Base-by-base conservation (phyloP, 1,140 invertebrate species). In the Heliothis subflexa region DNA sequence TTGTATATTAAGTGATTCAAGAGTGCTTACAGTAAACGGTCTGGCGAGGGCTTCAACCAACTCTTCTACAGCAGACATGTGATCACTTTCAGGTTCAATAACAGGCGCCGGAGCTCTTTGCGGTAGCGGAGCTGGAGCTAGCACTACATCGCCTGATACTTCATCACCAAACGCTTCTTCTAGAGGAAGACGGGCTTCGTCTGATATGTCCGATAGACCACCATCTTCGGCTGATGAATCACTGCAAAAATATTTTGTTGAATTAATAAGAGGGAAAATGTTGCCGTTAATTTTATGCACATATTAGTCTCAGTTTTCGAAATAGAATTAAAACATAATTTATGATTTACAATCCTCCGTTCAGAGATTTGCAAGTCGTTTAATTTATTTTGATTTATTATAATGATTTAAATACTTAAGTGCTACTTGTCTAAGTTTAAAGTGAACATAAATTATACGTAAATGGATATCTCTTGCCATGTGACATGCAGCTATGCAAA, bases 121-220 rank as follows among this genome's bases (percentile, higher is more conserved):
- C 0, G 91, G 88, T 11, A 91, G 91, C 45, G 96, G 95, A 3
- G 95, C 95, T 21, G 95, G 95, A 0, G 95, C 90, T 0, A 87
- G 82, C 2, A 93, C 93, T 0, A 86, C 91, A 55, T 94, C 92
- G 14, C 91, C 93, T 0, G 91, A 93, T 0, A 94, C 91, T 50
- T 92, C 91, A 57, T 93, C 93, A n/a, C 91, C 91, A 16, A 94
- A 93, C 0, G 89, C 89, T 72, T 93, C 92, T 79, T 93, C 92
- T 49, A 94, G 59, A 0, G 91, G 91, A 4, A 92, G 82, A 13
- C 88, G 90, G 18, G 88, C 86, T 52, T 92, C 89, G 71, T 92
- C 91, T 14, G 88, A 83, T 21, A 70, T 18, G 33, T 70, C 66
- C 3, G 57, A 61, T 52, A 92, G 77, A 52, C 84, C 89, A 7